Base-by-base conservation (phyloP, 1,140 invertebrate species). In the Pseudomyrmex cubaensis region DNA sequence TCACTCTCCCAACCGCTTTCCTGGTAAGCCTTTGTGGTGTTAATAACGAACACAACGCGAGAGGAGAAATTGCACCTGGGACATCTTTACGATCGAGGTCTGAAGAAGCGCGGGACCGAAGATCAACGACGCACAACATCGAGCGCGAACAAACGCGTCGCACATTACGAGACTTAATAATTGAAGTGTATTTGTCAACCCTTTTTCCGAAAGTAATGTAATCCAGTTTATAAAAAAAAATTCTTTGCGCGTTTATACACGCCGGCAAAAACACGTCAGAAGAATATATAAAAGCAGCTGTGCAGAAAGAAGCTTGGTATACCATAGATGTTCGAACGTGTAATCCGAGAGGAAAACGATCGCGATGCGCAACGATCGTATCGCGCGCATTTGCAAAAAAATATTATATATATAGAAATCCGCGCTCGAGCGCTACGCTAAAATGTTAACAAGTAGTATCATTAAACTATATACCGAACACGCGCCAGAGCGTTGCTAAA, bases 111-210 rank as follows among this genome's bases (percentile, higher is more conserved):
- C 74, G 48, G 61, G 35, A 35, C 75, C 20, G 13, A 70, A 25
- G 54, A 59, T 59, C 76, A 35, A 72, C 64, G 76, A 78, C 64
- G 22, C n/a, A 35, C 12, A n/a, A 9, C 62, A 35, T 35, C 35
- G 50, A 44, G 50, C 62, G 35, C 56, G 17, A 17, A 25, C 69
- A 72, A 35, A 44, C 35, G 25, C 17, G 75, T 17, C 75, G n/a
- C 76, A 70, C 76, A 57, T 69, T 70, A 25, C 64, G 52, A 25
- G 64, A 78, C 69, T 78, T 70, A 70, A 78, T 78, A 70, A 78
- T 69, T 0, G 10, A 52, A 13, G 22, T 78, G 52, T 69, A 69
- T 78, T 78, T 78, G 69, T 78, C 75, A 57, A 57, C 35, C 20
- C 63, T 69, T n/a, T 44, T 57, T 50, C 5, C 5, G 1, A 15